These are phyloP conservation scores for Pipistrellus nathusii DNA, from an alignment of 2,797 vertebrate species.

Conservation along the genomic window DNA sequence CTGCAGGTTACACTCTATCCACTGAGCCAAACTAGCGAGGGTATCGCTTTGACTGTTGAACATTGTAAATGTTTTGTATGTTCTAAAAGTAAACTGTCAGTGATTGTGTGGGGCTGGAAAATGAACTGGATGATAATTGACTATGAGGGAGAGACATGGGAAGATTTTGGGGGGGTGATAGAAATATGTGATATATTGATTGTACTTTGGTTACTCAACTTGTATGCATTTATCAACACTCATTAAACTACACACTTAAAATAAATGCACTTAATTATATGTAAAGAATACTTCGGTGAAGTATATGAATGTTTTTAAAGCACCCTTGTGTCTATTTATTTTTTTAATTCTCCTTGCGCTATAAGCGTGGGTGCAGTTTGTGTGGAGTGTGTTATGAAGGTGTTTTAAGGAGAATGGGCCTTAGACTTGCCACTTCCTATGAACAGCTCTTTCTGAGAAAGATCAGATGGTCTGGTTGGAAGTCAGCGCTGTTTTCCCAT, in stretches of 20 bases:
- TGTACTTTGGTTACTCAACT: not conserved
- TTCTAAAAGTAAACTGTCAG: not conserved
- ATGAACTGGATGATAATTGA: not conserved
- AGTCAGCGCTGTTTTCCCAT: constrained; percentile 49
- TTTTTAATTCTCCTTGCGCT: not conserved
- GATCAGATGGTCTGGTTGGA: constrained; percentile 18
- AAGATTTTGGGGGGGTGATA: not conserved
- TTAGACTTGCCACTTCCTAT: not conserved
- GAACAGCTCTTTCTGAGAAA: constrained; percentile 21
- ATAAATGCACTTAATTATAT: not conserved
- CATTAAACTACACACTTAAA: not conserved
- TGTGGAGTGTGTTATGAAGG: not conserved
- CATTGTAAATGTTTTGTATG: not conserved
- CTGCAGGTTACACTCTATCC: no score
- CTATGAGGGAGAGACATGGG: not conserved
- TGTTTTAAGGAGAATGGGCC: not conserved
- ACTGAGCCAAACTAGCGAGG: no score
- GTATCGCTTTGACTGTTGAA: not conserved
- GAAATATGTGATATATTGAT: not conserved
- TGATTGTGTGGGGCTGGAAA: not conserved
- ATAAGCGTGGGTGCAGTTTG: no score
- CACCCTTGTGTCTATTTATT: not conserved
- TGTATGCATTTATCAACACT: not conserved
- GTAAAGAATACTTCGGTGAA: not conserved
- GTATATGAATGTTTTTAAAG: not conserved